Evolutionary conservation across 1,140 invertebrate species (phyloP), one percentile per base, ranked within the genome.

Genomic region (Dreissena rostriformis): DNA sequence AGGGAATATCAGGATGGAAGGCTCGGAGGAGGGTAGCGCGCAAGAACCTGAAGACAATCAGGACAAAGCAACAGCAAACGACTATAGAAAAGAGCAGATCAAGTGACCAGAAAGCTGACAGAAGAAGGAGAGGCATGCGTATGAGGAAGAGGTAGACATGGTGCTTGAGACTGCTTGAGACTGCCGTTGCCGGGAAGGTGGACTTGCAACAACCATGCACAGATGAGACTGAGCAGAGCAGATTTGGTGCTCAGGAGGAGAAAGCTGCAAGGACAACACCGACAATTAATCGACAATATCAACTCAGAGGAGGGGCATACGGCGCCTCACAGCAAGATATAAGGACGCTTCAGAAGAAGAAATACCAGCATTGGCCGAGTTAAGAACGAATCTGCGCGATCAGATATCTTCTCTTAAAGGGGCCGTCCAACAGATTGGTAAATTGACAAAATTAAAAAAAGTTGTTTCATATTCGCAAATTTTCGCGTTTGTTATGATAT

Each of bases 241-340:
- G 39, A 39, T 39, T 39, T 39, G 39, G 39, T 39, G 2, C 39
- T 39, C 39, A 39, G 39, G 39, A 39, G 39, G 2, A 39, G 39
- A 39, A 39, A 39, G 39, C 39, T 2, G 39, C 39, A 39, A 39
- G 39, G 39, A 39, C 39, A 39, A 2, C 8, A 39, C n/a, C n/a
- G n/a, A n/a, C n/a, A n/a, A n/a, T n/a, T n/a, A 74, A 74, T 29
- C 52, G 53, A n/a, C 49, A 74, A 74, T 39, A 74, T 74, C 49
- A 26, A 17, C 51, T 17, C 49, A 53, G 7, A 52, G 71, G 24
- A 49, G 71, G 51, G 53, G 55, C 51, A 53, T 74, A 53, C 19
- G 71, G 51, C 71, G 49, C 49, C 17, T 65, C 24, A 29, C 57
- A 39, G 29, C 26, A 15, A 12, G 19, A 15, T 77, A 39, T 39